Percentiles rank a stretch among this genome's conserved stretches.
Evolutionary conservation across 2,888 invertebrate genomes (phyloP).

Genomic region (Adelphocoris suturalis): DNA sequence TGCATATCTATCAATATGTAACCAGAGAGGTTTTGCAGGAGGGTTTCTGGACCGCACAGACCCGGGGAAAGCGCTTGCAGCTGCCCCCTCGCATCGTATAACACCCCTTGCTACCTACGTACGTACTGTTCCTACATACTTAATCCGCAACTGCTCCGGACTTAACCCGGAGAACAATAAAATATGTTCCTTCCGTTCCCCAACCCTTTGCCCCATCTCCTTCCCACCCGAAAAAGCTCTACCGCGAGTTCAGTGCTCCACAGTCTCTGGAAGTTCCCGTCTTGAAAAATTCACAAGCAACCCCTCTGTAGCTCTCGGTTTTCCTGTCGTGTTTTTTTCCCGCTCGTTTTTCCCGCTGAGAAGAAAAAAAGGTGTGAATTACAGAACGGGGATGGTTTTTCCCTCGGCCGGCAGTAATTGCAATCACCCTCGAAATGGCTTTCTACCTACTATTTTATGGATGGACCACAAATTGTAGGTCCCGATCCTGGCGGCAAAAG

Average conservation of each 20-base stretch:
- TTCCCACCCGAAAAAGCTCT: not conserved
- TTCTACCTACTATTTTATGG: constrained; percentile 62
- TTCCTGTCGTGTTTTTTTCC: not conserved
- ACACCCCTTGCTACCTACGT: constrained; percentile 28
- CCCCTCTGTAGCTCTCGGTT: not conserved
- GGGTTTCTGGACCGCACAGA: not conserved
- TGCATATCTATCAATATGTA: constrained; percentile 50
- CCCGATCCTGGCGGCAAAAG: not conserved
- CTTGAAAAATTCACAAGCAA: constrained; percentile 59
- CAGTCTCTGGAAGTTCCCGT: not conserved
- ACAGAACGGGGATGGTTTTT: constrained; percentile 14
- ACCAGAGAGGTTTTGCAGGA: not conserved
- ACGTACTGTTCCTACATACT: constrained; percentile 24
- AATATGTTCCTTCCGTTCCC: constrained; percentile 41
- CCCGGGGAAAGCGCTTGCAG: not conserved
- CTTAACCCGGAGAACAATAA: constrained; percentile 38
- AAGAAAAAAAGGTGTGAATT: constrained; percentile 30
- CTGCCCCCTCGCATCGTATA: not conserved
- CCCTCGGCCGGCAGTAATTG: constrained; percentile 57
- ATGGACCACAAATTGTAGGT: constrained; percentile 66
- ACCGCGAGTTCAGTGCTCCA: constrained; percentile 43
- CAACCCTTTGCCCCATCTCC: not conserved
- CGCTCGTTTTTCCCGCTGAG: not conserved
- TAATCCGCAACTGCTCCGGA: constrained; percentile 7
- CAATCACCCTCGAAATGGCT: constrained; percentile 61